phyloP scores from a whole-genome alignment of 1,140 invertebrate genomes.

The Leguminivora glycinivorella region DNA sequence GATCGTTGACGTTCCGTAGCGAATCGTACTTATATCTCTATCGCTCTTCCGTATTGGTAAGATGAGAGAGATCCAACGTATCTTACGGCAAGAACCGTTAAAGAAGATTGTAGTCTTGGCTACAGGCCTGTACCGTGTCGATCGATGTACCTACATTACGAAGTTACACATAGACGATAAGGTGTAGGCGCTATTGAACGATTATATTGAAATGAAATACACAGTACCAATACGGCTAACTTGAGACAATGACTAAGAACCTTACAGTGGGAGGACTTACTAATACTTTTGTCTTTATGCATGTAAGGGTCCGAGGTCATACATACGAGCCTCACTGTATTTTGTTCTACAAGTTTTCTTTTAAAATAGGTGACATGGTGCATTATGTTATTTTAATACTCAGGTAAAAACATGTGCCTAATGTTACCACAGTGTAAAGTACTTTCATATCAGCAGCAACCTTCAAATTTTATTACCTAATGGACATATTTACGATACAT shows the following conservation, averaged over 20 bases:
- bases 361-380: no score
- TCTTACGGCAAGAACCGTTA: no score
- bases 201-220: conserved; percentile 66
- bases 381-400: no score
- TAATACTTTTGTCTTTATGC: conserved; percentile 46
- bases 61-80: no score
- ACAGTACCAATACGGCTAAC: conserved; percentile 40
- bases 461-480: no score
- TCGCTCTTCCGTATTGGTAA: no score
- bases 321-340: conserved; percentile 35
- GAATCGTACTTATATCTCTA: no score
- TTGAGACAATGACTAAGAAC: conserved; percentile 63
- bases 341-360: not conserved
- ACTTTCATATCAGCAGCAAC: no score
- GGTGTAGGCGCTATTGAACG: conserved; percentile 58
- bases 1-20: no score
- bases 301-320: conserved; percentile 33
- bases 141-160: conserved; percentile 13
- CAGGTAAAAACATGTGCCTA: not conserved
- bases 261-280: conserved; percentile 58
- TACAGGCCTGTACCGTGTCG: conserved; percentile 43
- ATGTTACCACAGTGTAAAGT: no score
- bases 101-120: no score
- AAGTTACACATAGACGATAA: conserved; percentile 39
- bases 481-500: no score